A percentile compares a stretch with the other conserved stretches of the same genome.
Evolutionary conservation across 2,113 vertebrate species (phyloP).

Genomic region (Calyptommatus sinebrachiatus): DNA sequence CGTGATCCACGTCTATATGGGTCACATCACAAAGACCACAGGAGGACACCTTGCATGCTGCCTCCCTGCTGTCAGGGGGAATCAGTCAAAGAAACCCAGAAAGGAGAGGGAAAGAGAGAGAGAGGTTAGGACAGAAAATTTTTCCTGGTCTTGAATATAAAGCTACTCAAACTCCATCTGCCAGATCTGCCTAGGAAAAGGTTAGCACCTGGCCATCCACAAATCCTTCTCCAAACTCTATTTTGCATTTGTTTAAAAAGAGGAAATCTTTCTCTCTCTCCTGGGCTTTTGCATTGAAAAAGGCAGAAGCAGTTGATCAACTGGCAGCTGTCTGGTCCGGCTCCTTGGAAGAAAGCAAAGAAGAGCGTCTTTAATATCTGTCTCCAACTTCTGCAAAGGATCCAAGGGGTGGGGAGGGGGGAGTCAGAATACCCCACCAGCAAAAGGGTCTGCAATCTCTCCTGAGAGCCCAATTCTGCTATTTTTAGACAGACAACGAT

Average conservation of each 20-base stretch:
- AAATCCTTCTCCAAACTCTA: background rate
- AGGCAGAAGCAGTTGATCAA: conserved; percentile 34
- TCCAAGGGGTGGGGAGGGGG: background rate
- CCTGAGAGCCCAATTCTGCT: conserved; percentile 42
- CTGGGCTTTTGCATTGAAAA: conserved; percentile 23
- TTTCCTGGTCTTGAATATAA: background rate
- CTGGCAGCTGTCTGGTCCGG: conserved; percentile 15
- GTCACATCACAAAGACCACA: no score
- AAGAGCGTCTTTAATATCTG: background rate
- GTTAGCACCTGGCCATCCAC: conserved; percentile 2
- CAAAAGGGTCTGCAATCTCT: no score
- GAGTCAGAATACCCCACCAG: background rate
- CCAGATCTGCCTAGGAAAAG: background rate
- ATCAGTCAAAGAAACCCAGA: background rate
- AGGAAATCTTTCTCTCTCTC: background rate
- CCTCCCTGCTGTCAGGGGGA: background rate
- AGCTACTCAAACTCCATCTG: background rate
- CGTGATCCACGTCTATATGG: no score
- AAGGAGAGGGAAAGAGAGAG: background rate
- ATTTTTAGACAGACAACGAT: conserved; percentile 42
- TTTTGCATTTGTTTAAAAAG: conserved; percentile 20
- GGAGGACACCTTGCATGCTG: background rate
- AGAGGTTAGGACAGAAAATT: background rate
- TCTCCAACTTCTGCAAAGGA: background rate
- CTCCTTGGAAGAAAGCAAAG: conserved; percentile 6